Base-by-base conservation (phyloP, 2,888 invertebrate species). In the Dasysyrphus albostriatus region DNA sequence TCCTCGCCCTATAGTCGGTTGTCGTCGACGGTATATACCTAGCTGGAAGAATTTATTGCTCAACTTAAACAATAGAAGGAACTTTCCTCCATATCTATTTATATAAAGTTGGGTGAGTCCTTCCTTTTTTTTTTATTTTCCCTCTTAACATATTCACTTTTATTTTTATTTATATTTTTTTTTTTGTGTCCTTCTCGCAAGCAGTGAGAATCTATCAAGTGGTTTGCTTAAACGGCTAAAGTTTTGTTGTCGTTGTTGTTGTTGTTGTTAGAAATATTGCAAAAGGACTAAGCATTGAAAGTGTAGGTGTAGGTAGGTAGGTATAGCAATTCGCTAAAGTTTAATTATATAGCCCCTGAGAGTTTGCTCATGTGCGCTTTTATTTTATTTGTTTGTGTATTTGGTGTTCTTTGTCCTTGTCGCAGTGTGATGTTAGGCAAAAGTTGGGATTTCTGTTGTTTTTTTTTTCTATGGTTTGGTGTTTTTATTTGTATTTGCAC, bases 1-100 rank as follows among this genome's bases (percentile, higher is more conserved):
- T 16, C 9, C 12, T 37, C n/a, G 14, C 9, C 4, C 42, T 14
- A 12, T 12, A 14, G 54, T 12, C 29, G 19, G 4, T 5, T 19
- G 42, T 19, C 39, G 19, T 39, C 14, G 19, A 24, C 32, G 16
- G 73, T 83, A 24, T 24, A 24, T 1, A 3, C 3, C 1, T 24
- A 34, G 58, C 49, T 49, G 19, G 37, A 70, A 67, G 70, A 84
- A 84, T 84, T 79, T 80, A 84, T 84, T 75, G 75, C 80, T 59
- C 14, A 84, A 76, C 65, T 80, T 75, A 51, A 79, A 84, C 83
- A 80, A 80, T 80, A 58, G 70, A 80, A 72, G 59, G 49, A 80
- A 72, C 14, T 69, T 73, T 70, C 44, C 16, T 51, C 51, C 39
- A 19, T 44, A 56, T 34, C 14, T 54, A 14, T 32, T 24, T 24